Evolutionary conservation across 2,113 vertebrate species (phyloP).

Genomic region (Nothoprocta pentlandii): DNA sequence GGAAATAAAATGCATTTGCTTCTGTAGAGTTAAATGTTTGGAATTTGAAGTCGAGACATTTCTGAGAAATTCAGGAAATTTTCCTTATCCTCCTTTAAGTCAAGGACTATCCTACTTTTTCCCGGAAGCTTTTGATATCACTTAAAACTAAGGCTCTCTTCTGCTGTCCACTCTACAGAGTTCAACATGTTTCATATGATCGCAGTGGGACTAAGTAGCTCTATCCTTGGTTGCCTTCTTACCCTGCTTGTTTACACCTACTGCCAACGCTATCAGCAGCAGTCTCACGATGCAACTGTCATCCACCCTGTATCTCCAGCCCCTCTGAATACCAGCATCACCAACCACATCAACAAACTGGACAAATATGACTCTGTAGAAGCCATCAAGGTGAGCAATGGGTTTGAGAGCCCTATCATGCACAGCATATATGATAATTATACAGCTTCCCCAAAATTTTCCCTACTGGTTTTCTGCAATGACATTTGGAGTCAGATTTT

Average conservation of each 20-base stretch:
- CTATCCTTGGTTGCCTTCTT: conserved; percentile 94
- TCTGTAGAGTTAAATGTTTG: not conserved
- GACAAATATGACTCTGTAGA: conserved; percentile 97
- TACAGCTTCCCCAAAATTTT: not conserved
- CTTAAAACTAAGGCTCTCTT: not conserved
- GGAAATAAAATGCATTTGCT: not conserved
- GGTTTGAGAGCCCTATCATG: not conserved
- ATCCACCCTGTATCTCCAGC: conserved; percentile 94
- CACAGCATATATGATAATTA: fast-evolving
- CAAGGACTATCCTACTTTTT: not conserved
- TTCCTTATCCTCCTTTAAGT: not conserved
- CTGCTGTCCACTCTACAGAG: conserved; percentile 76
- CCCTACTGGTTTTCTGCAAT: not conserved
- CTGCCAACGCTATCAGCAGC: conserved; percentile 95
- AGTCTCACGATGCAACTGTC: conserved; percentile 95
- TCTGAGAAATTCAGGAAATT: not conserved
- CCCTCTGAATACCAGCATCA: conserved; percentile 96
- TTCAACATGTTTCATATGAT: conserved; percentile 99
- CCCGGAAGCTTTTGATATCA: not conserved
- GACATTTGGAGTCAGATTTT: not conserved
- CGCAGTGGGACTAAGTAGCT: conserved; percentile 94
- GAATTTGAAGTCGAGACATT: not conserved
- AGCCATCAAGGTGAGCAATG: conserved; percentile 91
- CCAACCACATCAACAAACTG: conserved; percentile 98
- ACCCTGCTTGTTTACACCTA: conserved; percentile 95